Evolutionary conservation across 1,140 invertebrate genomes (phyloP), one percentile per base, ranked within the genome.

Genomic region (Plodia interpunctella): DNA sequence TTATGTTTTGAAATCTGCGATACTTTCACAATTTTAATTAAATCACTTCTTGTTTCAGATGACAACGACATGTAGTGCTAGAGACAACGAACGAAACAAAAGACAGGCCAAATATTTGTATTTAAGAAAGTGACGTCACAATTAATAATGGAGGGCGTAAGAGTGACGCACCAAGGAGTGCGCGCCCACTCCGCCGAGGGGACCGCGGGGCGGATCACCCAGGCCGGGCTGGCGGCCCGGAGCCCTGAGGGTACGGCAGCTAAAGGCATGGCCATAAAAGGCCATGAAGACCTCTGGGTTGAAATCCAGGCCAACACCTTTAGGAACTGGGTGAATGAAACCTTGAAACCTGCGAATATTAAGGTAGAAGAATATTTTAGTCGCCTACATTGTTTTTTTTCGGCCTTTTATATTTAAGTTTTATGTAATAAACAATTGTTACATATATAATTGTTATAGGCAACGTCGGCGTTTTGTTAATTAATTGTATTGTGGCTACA

Each of bases 241-340:
- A 96, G 95, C 77, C 95, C 96, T 20, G 96, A 97, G 83, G 97
- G 97, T 38, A 97, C 97, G 51, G 97, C 97, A 0, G 97, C 97
- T 63, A 95, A 96, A 78, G 94, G 94, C 20, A 98, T 98, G 97
- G 94, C 96, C 61, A 98, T 98, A 74, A 97, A 97, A 75, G 97
- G 96, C 63, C 95, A 97, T 76, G 97, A 98, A 88, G 96, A 97
- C 72, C 92, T 97, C 3, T 98, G 97, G 97, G 96, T 99, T 25
- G 96, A 97, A 81, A 99, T 99, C 67, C 98, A 99, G 90, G 95
- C 97, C 21, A 97, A 98, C 78, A 99, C 98, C 0, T 99, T 99
- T 87, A 94, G 95, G 65, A 99, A 99, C 89, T 99, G 98, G 98
- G 96, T 99, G 62, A 99, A 99, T 89, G 97, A 99, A 86, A 96